Percentiles rank a stretch among this genome's conserved stretches.
Conservation (phyloP, 1,140 invertebrate species). For the Tigriopus japonicus region DNA sequence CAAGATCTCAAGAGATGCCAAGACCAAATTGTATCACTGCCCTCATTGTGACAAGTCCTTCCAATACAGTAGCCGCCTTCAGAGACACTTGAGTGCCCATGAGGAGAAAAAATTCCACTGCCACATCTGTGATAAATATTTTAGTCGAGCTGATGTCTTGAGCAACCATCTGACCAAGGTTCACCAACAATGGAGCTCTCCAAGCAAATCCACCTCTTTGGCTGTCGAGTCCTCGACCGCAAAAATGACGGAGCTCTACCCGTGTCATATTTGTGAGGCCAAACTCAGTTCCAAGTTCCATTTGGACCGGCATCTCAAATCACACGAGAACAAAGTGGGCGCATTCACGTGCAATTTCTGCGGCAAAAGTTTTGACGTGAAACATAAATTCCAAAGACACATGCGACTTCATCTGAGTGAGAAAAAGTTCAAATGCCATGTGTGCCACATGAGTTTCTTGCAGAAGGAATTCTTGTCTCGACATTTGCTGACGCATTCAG, state of each 20-base stretch:
- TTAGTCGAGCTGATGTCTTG: background rate
- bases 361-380: background rate
- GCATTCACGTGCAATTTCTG: background rate
- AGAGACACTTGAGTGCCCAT: no score
- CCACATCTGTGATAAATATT: background rate
- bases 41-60: no score
- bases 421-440: background rate
- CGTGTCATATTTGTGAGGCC: background rate
- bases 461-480: background rate
- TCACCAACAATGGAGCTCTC: no score
- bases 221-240: no score
- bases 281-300: background rate
- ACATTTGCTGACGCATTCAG: background rate
- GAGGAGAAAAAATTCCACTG: background rate
- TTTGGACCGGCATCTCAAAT: background rate
- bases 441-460: background rate
- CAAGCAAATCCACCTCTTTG: no score
- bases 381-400: background rate
- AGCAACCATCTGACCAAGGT: background rate
- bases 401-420: background rate
- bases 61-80: no score
- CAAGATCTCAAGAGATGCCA: no score
- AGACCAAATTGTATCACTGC: no score
- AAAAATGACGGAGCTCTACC: no score
- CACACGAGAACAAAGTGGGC: background rate